phyloP scores from a whole-genome alignment of 2,888 invertebrate species.

The Brachylomia viminalis region DNA sequence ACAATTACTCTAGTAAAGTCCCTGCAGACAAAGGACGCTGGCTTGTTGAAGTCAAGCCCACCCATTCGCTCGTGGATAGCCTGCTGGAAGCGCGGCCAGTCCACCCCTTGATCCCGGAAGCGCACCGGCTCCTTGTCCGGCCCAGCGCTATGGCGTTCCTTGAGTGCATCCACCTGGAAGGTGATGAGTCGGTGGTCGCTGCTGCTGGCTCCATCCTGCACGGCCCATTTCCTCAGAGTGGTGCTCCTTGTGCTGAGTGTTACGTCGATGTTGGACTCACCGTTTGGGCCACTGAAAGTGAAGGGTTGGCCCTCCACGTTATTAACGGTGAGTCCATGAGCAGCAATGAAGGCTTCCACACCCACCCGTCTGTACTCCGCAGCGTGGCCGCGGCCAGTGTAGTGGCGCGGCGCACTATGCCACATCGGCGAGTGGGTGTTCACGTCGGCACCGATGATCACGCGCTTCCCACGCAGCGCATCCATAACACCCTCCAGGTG shows the following conservation, averaged over 20 bases:
- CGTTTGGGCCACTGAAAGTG: conserved; percentile 54
- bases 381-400: conserved; percentile 50
- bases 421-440: conserved; percentile 70
- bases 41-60: not conserved
- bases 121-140: conserved; percentile 1
- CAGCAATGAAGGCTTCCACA: not conserved
- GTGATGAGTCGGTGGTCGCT: conserved; percentile 61
- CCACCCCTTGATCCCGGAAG: conserved; percentile 16
- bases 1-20: not conserved
- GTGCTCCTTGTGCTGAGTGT: conserved; percentile 51
- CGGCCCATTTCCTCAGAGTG: not conserved
- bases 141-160: not conserved
- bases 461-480: not conserved
- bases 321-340: not conserved
- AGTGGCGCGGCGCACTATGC: conserved; percentile 54
- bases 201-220: conserved; percentile 27
- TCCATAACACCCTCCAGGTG: conserved; percentile 51
- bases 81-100: conserved; percentile 20
- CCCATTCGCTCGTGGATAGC: conserved; percentile 10
- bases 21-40: conserved; percentile 3
- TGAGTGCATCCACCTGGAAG: not conserved
- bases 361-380: not conserved
- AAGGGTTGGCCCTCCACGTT: conserved; percentile 3
- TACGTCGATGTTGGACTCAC: conserved; percentile 64
- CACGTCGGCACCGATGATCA: conserved; percentile 55